Conservation (phyloP, 2,888 invertebrate species). For the Actias luna region DNA sequence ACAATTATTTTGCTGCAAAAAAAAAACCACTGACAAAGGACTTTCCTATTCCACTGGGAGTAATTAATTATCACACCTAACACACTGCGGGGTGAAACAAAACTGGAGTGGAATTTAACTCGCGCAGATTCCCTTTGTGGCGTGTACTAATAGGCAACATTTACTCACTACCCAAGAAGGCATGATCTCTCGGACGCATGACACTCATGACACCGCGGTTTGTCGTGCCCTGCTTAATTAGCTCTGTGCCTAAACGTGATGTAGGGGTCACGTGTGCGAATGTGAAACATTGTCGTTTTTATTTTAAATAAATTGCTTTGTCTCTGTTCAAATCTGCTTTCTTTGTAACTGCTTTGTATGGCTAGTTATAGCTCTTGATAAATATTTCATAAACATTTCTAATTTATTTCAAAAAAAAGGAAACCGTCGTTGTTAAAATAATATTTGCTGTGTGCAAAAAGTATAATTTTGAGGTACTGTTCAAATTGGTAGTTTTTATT, state of each 20-base stretch:
- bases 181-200: conserved; percentile 39
- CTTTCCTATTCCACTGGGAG: conserved; percentile 31
- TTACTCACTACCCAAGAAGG: conserved; percentile 58
- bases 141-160: conserved; percentile 66
- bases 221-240: conserved; percentile 71
- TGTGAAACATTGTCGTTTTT: conserved; percentile 32
- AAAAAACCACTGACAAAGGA: conserved; percentile 20
- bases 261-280: conserved; percentile 38
- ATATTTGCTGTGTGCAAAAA: too few species aligned
- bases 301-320: conserved; percentile 9
- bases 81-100: conserved; percentile 36
- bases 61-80: conserved; percentile 50
- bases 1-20: conserved; percentile 10
- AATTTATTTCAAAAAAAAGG: too few species aligned
- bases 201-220: conserved; percentile 43
- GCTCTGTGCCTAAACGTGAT: conserved; percentile 31
- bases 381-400: too few species aligned
- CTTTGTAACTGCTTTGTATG: not conserved
- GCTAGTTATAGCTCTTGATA: not conserved
- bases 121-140: conserved; percentile 48
- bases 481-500: too few species aligned
- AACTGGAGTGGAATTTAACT: conserved; percentile 31
- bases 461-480: too few species aligned
- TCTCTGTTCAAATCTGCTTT: not conserved
- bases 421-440: too few species aligned